Base-by-base conservation (phyloP, 2,888 invertebrate species). In the Aquatica leii region DNA sequence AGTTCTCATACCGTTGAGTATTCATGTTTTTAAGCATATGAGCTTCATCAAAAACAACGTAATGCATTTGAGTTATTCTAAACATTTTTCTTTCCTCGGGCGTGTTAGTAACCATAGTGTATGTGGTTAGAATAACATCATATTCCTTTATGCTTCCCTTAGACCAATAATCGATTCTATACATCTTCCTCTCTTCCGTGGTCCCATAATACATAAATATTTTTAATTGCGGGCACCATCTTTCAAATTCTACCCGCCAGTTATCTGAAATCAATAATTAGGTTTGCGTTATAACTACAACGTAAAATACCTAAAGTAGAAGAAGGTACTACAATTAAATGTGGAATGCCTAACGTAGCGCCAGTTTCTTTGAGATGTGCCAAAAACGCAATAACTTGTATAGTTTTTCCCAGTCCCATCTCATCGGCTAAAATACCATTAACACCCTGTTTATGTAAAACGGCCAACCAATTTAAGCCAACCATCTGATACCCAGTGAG, bases 1-100 rank as follows among this genome's bases (percentile, higher is more conserved):
- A 84, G 79, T 94, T 92, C 73, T 94, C 90, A 76, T 95, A 98
- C 72, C 98, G 86, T 74, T 91, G 90, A 0, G 97, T 95, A 57
- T 92, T 89, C 96, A 98, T 98, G 78, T 98, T 98, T 81, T 98
- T 98, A 34, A 98, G 84, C 96, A 98, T 97, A 78, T 98, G 98
- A 0, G 97, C 97, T 78, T 98, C 98, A 80, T 98, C 98, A 78
- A 97, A 97, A 17, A 98, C 86, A 0, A 97, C 95, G 78, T 97
- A 98, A 78, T 96, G 91, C 80, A 97, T 88, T 48, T 89, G 88
- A 63, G 93, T 92, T 35, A 96, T 92, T 62, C 96, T 90, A 79
- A 98, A 94, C 85, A 94, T 90, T 79, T 95, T 92, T 62, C 95
- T 91, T 76, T 94, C 94, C 75, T 97, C 97, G 0, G 93, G 89